Evolutionary conservation across 2,113 vertebrate species (phyloP).

Genomic region (Hemicordylus capensis): DNA sequence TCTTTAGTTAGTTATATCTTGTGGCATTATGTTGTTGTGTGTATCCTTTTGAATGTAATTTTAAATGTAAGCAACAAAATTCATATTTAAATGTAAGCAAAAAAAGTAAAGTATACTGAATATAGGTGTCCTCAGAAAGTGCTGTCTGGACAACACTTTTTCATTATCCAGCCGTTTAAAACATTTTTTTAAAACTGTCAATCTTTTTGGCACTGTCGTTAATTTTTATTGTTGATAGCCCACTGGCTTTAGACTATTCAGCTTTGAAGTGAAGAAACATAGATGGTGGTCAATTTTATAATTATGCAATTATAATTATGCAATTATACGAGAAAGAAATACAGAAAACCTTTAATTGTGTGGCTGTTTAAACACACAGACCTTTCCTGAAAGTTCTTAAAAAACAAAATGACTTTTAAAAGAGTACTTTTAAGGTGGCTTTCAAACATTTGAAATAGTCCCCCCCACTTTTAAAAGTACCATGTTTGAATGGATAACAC

Average conservation of each 20-base stretch:
- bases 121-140: background rate
- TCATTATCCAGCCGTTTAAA: background rate
- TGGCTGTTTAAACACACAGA: background rate
- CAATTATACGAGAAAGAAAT: background rate
- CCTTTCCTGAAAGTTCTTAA: background rate
- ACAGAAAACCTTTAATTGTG: background rate
- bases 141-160: background rate
- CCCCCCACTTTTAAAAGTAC: background rate
- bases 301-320: constrained; percentile 7
- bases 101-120: background rate
- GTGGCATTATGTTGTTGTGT: background rate
- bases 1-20: constrained; percentile 18
- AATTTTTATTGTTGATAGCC: background rate
- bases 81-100: background rate
- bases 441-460: background rate
- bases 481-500: accelerated
- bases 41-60: background rate
- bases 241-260: background rate
- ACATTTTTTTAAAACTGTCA: background rate
- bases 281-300: background rate
- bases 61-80: background rate
- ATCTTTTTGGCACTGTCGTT: background rate
- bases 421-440: background rate
- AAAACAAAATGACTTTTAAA: background rate
- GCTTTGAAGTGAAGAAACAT: background rate